Evolutionary conservation across 2,797 vertebrate genomes (phyloP).

Genomic region (Eupleurogrammus muticus): DNA sequence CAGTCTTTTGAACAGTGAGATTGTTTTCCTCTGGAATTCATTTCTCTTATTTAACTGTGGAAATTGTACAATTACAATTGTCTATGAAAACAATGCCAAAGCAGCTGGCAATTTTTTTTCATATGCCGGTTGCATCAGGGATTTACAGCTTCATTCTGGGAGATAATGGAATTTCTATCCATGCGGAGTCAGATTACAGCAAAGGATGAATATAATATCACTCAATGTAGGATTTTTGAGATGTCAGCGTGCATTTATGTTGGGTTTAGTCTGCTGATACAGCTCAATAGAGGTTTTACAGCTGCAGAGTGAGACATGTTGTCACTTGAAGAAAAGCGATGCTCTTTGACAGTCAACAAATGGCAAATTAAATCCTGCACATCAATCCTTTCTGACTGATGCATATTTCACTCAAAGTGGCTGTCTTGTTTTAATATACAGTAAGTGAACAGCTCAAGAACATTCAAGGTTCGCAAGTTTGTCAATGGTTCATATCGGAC

Average conservation of each 20-base stretch:
- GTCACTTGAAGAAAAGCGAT: constrained; percentile 10
- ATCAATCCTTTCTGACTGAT: constrained; percentile 5
- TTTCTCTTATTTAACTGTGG: constrained; percentile 5
- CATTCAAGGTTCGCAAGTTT: constrained; percentile 21
- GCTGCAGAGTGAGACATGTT: constrained; percentile 8
- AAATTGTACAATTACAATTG: neutral
- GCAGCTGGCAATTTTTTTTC: constrained; percentile 9
- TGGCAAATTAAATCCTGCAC: constrained; percentile 9
- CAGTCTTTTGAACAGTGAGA: neutral
- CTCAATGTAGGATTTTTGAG: constrained; percentile 28
- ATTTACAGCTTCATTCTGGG: constrained; percentile 18
- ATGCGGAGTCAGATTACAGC: constrained; percentile 33
- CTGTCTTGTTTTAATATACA: neutral
- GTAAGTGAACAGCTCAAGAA: constrained; percentile 1
- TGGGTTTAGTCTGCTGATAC: constrained; percentile 28
- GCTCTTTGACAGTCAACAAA: constrained; percentile 10
- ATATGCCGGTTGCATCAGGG: neutral
- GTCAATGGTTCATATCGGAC: constrained; percentile 23
- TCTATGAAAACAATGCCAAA: neutral
- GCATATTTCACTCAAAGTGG: neutral
- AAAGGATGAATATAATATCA: constrained; percentile 39
- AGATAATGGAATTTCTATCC: constrained; percentile 42
- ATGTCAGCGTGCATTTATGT: constrained; percentile 37
- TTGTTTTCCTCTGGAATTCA: constrained; percentile 9
- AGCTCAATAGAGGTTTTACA: constrained; percentile 18